Evolutionary conservation across 2,113 vertebrate species (phyloP).

Genomic region (Chlamydotis undulata): DNA sequence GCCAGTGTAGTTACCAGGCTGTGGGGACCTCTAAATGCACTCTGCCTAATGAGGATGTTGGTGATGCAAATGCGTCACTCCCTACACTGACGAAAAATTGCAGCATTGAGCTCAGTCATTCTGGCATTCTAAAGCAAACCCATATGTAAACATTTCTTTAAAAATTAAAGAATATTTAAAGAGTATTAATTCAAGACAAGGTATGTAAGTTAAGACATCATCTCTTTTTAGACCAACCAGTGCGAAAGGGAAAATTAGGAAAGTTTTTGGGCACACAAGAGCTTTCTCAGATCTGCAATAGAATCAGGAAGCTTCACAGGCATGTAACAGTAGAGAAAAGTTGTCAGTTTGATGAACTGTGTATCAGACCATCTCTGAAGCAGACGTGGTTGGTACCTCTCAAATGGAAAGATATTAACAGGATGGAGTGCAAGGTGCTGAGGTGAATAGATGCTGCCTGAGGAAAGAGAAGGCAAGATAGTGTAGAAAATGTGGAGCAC

Average conservation of each 20-base stretch:
- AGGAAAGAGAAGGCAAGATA: neutral
- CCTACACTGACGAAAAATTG: neutral
- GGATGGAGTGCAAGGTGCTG: neutral
- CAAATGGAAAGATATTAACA: neutral
- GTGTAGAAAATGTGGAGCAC: neutral
- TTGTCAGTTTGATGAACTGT: neutral
- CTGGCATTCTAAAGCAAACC: neutral
- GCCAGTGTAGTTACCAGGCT: neutral
- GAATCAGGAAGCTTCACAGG: neutral
- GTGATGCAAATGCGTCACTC: neutral
- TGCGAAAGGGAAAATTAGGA: neutral
- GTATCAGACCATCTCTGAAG: neutral
- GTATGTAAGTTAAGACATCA: neutral
- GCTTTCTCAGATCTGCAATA: neutral
- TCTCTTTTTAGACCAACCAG: neutral
- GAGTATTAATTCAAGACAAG: neutral
- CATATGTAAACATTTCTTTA: neutral
- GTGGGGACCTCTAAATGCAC: neutral
- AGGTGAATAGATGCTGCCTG: neutral
- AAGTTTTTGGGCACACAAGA: neutral
- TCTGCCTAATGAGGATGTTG: neutral
- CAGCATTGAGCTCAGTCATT: neutral
- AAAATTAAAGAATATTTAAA: neutral
- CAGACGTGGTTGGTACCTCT: neutral
- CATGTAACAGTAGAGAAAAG: rapidly evolving